phyloP scores from a whole-genome alignment of 30 jellyfish, hydroid and myxozoan genomes.

The Aurelia sp. region DNA sequence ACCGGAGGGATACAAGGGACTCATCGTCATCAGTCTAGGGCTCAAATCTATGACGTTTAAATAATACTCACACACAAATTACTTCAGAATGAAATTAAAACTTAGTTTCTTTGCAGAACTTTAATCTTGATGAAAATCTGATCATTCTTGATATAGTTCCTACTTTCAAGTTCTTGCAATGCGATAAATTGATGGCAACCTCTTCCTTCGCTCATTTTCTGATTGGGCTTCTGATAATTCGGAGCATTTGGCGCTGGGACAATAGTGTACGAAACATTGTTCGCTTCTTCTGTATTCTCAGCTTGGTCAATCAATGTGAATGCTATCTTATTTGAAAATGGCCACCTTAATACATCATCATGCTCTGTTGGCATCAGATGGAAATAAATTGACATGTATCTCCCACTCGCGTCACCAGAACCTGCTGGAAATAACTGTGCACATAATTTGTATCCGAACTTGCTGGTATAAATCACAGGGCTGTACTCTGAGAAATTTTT shows the following conservation, averaged over 20 bases:
- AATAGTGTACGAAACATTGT: slow-evolving; percentile 70
- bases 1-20: no score
- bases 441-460: slow-evolving; percentile 80
- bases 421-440: slow-evolving; percentile 90
- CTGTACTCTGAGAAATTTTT: slow-evolving; percentile 75
- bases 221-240: slow-evolving; percentile 69
- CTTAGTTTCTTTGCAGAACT: slow-evolving; percentile 50
- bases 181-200: slow-evolving; percentile 78
- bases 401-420: slow-evolving; percentile 58
- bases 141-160: slow-evolving; percentile 70
- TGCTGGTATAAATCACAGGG: slow-evolving; percentile 65
- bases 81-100: neutral
- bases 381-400: slow-evolving; percentile 75
- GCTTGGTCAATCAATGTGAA: slow-evolving; percentile 84
- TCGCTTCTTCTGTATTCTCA: slow-evolving; percentile 57
- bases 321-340: slow-evolving; percentile 71
- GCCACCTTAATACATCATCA: slow-evolving; percentile 81
- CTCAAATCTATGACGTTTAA: no score
- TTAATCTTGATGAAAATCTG: slow-evolving; percentile 59
- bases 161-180: slow-evolving; percentile 62
- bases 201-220: slow-evolving; percentile 85
- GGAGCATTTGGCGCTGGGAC: slow-evolving; percentile 78
- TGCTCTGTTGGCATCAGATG: slow-evolving; percentile 82
- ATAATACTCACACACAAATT: no score
- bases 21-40: no score